Evolutionary conservation across 2,113 vertebrate genomes (phyloP).

Genomic region (Poeciliopsis turrubarensis): DNA sequence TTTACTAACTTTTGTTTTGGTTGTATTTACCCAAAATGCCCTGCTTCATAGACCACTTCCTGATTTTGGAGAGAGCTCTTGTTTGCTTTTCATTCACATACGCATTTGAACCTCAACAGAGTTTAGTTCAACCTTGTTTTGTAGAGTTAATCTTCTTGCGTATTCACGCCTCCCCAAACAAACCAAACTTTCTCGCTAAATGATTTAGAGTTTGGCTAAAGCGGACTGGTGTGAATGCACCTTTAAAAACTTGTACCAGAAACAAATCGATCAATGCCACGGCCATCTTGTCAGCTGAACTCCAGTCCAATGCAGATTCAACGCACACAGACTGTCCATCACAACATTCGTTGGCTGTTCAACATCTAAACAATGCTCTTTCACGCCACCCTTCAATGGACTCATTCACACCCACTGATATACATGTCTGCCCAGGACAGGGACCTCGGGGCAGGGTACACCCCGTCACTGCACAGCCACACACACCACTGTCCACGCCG

Average conservation of each 20-base stretch:
- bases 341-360: constrained; percentile 38
- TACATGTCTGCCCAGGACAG: constrained; percentile 19
- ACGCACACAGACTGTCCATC: constrained; percentile 17
- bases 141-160: too few species aligned
- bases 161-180: too few species aligned
- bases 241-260: neutral
- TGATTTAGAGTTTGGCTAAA: too few species aligned
- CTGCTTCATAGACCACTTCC: too few species aligned
- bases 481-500: constrained; percentile 12
- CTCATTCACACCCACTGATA: constrained; percentile 46
- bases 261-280: neutral
- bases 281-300: constrained; percentile 18
- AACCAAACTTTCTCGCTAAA: too few species aligned
- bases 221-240: too few species aligned
- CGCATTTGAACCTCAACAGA: too few species aligned
- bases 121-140: too few species aligned
- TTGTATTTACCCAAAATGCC: too few species aligned
- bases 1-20: too few species aligned
- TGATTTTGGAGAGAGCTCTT: too few species aligned
- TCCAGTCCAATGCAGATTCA: neutral
- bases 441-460: constrained; percentile 54
- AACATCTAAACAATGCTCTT: constrained; percentile 29
- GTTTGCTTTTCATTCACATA: too few species aligned
- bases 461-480: constrained; percentile 32
- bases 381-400: constrained; percentile 40